Conservation (phyloP, 1,140 invertebrate genomes). For the Trichonephila clavipes region DNA sequence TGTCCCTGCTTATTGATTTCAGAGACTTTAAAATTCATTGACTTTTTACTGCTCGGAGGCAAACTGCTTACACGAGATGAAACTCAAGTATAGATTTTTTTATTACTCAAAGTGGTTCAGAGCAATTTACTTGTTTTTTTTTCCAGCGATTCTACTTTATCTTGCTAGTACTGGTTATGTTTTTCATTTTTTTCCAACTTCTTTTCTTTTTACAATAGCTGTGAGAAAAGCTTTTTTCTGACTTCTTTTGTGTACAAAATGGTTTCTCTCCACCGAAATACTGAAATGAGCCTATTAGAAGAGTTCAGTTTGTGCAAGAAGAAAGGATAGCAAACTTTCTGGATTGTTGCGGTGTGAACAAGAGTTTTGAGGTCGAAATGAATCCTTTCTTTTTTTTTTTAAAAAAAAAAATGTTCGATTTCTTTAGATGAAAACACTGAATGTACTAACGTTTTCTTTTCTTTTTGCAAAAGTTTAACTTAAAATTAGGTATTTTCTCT, state of each 20-base stretch:
- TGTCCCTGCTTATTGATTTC: slow-evolving; percentile 64
- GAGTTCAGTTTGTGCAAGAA: neutral
- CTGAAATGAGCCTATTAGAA: slow-evolving; percentile 2
- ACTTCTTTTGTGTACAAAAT: slow-evolving; percentile 35
- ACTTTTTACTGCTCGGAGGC: slow-evolving; percentile 61
- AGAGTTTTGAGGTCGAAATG: neutral
- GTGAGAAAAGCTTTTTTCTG: neutral
- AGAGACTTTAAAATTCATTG: slow-evolving; percentile 71
- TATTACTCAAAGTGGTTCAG: slow-evolving; percentile 37
- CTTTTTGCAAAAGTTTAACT: too few species aligned
- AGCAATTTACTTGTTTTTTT: slow-evolving; percentile 57
- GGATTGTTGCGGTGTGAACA: neutral
- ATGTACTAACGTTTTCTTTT: too few species aligned
- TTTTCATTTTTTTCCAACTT: slow-evolving; percentile 1
- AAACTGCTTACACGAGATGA: slow-evolving; percentile 18
- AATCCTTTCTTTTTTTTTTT: neutral
- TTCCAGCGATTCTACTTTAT: slow-evolving; percentile 32
- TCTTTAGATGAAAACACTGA: neutral
- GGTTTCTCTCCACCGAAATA: slow-evolving; percentile 1
- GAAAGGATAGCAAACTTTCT: neutral
- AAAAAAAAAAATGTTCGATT: neutral
- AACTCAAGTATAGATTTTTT: slow-evolving; percentile 46
- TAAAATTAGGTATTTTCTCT: too few species aligned
- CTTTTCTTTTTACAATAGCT: slow-evolving; percentile 20
- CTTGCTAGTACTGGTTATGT: slow-evolving; percentile 46